phyloP scores from a whole-genome alignment of 2,797 vertebrate species.

The Kryptopterus vitreolus region DNA sequence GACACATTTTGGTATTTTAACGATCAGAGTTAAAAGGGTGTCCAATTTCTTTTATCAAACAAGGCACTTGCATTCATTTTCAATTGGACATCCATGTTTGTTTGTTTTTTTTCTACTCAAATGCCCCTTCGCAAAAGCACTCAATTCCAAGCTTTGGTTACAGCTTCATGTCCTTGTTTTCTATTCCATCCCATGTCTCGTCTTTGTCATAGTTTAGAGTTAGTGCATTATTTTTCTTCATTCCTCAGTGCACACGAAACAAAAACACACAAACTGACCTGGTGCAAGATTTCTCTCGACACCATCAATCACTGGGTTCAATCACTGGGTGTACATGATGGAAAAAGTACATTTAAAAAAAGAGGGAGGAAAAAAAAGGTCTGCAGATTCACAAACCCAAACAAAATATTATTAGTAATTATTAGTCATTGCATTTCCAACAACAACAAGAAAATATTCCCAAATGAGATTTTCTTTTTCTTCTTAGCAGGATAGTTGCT shows the following conservation, averaged over 20 bases:
- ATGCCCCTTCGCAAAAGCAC: conserved; percentile 63
- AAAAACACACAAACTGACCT: conserved; percentile 1
- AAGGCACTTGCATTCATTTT: conserved; percentile 71
- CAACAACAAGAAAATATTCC: neutral
- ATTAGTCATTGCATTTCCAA: neutral
- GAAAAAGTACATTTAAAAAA: too few relatives aligned
- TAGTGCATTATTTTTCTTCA: neutral
- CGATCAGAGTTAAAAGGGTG: conserved; percentile 63
- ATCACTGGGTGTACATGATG: too few relatives aligned
- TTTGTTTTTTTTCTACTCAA: conserved; percentile 8
- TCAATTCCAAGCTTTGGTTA: conserved; percentile 76
- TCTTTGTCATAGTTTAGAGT: conserved; percentile 47
- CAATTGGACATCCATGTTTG: neutral
- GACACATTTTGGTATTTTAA: conserved; percentile 61
- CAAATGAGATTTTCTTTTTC: neutral
- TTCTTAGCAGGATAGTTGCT: conserved; percentile 20
- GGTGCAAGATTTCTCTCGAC: neutral
- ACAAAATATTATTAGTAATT: neutral
- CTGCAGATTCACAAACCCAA: conserved; percentile 16
- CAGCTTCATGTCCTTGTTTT: conserved; percentile 69
- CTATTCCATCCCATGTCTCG: conserved; percentile 42
- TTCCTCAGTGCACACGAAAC: neutral
- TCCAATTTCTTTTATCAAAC: conserved; percentile 62
- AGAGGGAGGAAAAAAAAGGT: too few relatives aligned
- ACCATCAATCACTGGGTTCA: conserved; percentile 13